Percentiles rank a stretch among this genome's conserved stretches.
Conservation (phyloP, 2,888 invertebrate species). For the Frankliniella fusca region DNA sequence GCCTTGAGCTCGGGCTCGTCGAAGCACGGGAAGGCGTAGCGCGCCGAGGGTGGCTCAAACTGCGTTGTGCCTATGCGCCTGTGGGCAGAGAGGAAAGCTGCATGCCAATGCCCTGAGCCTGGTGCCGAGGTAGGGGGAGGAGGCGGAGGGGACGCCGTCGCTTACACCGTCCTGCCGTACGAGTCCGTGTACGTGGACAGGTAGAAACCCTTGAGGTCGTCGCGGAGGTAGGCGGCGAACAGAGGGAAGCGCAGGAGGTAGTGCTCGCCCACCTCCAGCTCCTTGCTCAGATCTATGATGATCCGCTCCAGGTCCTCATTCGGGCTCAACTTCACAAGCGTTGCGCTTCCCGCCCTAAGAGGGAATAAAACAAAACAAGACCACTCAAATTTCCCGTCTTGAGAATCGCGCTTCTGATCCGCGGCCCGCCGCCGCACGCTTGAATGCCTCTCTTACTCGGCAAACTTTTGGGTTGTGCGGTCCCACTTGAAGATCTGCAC, state of each 20-base stretch:
- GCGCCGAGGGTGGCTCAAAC: not conserved
- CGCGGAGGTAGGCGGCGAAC: not conserved
- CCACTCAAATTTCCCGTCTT: not conserved
- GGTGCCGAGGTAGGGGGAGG: not conserved
- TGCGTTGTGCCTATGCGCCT: constrained; percentile 52
- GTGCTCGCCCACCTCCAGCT: not conserved
- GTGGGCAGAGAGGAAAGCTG: not conserved
- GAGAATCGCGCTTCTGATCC: too few species aligned
- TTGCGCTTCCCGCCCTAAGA: not conserved
- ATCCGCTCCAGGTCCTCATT: not conserved
- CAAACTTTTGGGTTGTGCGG: not conserved
- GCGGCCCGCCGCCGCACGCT: too few species aligned
- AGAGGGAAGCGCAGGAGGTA: not conserved
- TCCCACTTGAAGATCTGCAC: not conserved
- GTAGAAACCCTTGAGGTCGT: constrained; percentile 8
- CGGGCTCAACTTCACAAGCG: not conserved
- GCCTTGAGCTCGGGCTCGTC: not conserved
- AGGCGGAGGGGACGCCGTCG: not conserved
- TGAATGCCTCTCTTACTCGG: too few species aligned
- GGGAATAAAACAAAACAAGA: not conserved
- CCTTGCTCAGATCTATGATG: not conserved
- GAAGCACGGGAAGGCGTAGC: constrained; percentile 6
- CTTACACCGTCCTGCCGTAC: not conserved
- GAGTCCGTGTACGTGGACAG: not conserved
- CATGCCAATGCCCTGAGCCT: not conserved